Evolutionary conservation across 2,113 vertebrate species (phyloP).

Genomic region (Brachyhypopomus occidentalis): DNA sequence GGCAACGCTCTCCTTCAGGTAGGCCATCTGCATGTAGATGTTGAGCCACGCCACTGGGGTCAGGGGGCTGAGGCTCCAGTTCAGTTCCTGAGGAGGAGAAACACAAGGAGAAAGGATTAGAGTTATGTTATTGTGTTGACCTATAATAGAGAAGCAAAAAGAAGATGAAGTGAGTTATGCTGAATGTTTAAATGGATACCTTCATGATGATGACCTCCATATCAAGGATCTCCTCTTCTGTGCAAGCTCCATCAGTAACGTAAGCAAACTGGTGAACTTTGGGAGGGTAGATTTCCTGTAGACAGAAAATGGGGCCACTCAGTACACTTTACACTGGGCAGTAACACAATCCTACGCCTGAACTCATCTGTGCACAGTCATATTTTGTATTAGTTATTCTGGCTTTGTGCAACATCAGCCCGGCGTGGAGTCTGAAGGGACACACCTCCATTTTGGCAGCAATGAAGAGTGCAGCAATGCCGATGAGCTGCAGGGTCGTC

Average conservation of each 20-base stretch:
- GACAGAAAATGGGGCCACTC: background rate
- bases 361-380: no score
- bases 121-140: background rate
- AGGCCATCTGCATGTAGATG: conserved; percentile 96
- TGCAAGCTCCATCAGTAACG: conserved; percentile 94
- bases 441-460: conserved; percentile 93
- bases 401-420: background rate
- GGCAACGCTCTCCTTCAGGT: conserved; percentile 78
- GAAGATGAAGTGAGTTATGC: background rate
- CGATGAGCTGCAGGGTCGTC: conserved; percentile 90
- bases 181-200: conserved; percentile 66
- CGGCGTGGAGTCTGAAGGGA: background rate
- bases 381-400: background rate
- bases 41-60: conserved; percentile 94
- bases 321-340: background rate
- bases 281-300: conserved; percentile 95
- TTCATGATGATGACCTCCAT: conserved; percentile 98
- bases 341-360: no score
- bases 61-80: conserved; percentile 91
- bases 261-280: conserved; percentile 96
- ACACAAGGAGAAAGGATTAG: background rate
- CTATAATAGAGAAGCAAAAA: background rate
- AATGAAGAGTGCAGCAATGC: conserved; percentile 92
- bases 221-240: conserved; percentile 89
- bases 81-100: conserved; percentile 80